phyloP scores from a whole-genome alignment of 2,113 vertebrate genomes.

The Pseudolaguvia tuberculata region DNA sequence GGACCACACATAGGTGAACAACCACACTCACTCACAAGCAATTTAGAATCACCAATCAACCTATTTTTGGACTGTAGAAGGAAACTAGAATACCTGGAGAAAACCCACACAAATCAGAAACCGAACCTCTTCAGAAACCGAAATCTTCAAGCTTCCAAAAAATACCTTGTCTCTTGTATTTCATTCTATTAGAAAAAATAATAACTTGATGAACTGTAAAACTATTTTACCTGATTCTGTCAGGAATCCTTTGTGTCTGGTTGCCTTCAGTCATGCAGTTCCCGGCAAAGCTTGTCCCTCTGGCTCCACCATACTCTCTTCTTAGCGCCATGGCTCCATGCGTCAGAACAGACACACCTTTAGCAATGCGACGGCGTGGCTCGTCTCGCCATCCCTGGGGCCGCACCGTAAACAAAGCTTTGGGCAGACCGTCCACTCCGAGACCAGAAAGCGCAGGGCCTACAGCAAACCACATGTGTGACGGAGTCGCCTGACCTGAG shows the following conservation, averaged over 20 bases:
- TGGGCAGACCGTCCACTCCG: conserved; percentile 78
- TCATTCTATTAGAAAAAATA: too few relatives aligned
- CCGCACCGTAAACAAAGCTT: conserved; percentile 82
- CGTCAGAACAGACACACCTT: conserved; percentile 86
- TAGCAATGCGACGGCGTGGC: conserved; percentile 76
- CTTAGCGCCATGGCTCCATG: conserved; percentile 84
- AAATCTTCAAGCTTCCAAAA: too few relatives aligned
- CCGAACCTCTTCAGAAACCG: too few relatives aligned
- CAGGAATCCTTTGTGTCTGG: conserved; percentile 70
- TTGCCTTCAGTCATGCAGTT: conserved; percentile 83
- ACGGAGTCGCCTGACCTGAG: conserved; percentile 79
- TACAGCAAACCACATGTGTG: conserved; percentile 90
- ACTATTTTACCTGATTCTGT: conserved; percentile 76
- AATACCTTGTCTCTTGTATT: too few relatives aligned
- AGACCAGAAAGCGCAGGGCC: conserved; percentile 79
- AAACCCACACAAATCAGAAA: too few relatives aligned
- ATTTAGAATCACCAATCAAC: too few relatives aligned
- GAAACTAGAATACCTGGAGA: too few relatives aligned
- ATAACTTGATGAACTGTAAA: too few relatives aligned
- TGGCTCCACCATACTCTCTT: conserved; percentile 71
- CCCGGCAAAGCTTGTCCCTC: conserved; percentile 74
- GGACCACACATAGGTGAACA: too few relatives aligned
- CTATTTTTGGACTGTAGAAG: too few relatives aligned
- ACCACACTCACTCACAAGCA: too few relatives aligned
- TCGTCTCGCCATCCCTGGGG: conserved; percentile 88